Conservation (phyloP, 2,797 vertebrate species). For the Pogonophryne albipinna region DNA sequence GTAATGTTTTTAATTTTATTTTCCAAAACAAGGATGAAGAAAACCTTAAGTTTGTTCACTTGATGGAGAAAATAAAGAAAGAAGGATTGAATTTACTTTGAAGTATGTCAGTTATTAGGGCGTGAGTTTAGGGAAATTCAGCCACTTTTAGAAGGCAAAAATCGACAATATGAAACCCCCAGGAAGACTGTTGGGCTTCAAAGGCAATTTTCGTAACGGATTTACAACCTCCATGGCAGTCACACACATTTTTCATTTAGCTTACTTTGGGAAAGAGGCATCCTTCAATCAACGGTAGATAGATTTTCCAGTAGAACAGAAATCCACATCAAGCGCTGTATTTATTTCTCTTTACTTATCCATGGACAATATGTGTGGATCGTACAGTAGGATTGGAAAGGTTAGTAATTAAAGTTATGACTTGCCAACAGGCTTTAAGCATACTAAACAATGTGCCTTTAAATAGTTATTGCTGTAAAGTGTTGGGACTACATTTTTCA, state of each 20-base stretch:
- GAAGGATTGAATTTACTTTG: background rate
- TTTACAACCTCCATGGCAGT: too few species aligned
- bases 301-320: too few species aligned
- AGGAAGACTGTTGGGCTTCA: too few species aligned
- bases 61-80: background rate
- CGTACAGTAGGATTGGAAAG: background rate
- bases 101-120: background rate
- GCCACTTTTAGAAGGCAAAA: background rate
- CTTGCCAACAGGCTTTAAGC: background rate
- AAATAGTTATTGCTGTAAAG: background rate
- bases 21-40: background rate
- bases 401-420: background rate
- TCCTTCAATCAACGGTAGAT: too few species aligned
- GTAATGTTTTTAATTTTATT: slow-evolving; percentile 11
- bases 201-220: too few species aligned
- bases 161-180: too few species aligned
- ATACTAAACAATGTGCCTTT: background rate
- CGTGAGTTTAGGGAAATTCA: background rate
- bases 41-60: background rate
- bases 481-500: background rate
- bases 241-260: too few species aligned
- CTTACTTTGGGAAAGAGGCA: too few species aligned
- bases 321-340: too few species aligned
- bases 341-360: too few species aligned
- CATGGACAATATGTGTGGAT: background rate